A percentile compares a stretch with the other conserved stretches of the same genome.
These are phyloP conservation scores for Sander vitreus DNA, from an alignment of 2,113 vertebrate genomes.

Conservation along the genomic window DNA sequence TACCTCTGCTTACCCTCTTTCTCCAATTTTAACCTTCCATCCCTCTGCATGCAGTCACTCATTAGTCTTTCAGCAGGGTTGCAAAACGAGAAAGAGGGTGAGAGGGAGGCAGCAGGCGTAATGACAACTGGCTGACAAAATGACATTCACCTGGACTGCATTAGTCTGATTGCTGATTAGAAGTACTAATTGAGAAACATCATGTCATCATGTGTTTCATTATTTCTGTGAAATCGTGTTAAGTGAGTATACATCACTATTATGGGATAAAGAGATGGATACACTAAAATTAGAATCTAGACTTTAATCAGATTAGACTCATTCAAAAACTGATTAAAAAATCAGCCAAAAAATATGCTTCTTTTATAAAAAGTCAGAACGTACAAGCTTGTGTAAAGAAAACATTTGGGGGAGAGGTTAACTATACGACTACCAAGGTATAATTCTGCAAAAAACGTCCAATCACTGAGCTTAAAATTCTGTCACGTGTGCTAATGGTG, in stretches of 20 bases:
- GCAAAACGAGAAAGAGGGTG: slow-evolving; percentile 26
- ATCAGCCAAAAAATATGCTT: background rate
- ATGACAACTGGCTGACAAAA: slow-evolving; percentile 70
- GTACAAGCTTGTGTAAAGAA: too few relatives aligned
- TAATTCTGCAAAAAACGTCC: background rate
- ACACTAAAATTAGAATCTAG: slow-evolving; percentile 6
- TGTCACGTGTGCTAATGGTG: too few relatives aligned
- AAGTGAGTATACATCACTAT: background rate
- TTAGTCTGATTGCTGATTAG: slow-evolving; percentile 18
- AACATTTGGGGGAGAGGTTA: background rate
- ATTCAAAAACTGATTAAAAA: background rate
- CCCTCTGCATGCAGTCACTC: slow-evolving; percentile 44
- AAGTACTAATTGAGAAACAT: slow-evolving; percentile 19
- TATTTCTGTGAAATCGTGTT: slow-evolving; percentile 12
- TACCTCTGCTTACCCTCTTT: background rate
- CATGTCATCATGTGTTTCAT: slow-evolving; percentile 15
- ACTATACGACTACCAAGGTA: background rate
- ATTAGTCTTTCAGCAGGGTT: slow-evolving; percentile 59
- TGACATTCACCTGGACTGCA: slow-evolving; percentile 62
- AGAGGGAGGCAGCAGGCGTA: slow-evolving; percentile 37
- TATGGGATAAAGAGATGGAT: slow-evolving; percentile 11
- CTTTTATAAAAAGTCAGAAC: background rate
- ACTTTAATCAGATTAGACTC: slow-evolving; percentile 29
- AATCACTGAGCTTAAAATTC: background rate
- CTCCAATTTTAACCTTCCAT: slow-evolving; percentile 34